These are phyloP conservation scores for Philopedon plagiatum DNA, from an alignment of 2,888 invertebrate species.

Conservation along the genomic window DNA sequence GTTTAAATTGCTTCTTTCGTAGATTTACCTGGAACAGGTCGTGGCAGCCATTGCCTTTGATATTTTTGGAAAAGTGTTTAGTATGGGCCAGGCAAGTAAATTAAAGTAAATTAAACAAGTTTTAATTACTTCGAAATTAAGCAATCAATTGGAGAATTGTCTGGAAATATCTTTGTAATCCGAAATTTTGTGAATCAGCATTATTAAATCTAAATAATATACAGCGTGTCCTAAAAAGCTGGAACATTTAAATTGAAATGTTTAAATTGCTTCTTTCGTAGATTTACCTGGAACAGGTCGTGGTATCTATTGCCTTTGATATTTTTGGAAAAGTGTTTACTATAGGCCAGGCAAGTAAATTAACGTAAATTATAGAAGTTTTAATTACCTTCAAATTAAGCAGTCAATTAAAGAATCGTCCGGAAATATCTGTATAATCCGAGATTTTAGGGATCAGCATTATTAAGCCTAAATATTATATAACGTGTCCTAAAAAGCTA, in stretches of 20 bases:
- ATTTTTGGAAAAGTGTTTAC: slow-evolving; percentile 27
- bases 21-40: slow-evolving; percentile 21
- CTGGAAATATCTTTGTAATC: too few species aligned
- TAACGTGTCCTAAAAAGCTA: too few species aligned
- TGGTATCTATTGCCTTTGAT: slow-evolving; percentile 20
- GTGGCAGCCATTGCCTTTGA: slow-evolving; percentile 18
- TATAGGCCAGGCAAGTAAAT: slow-evolving; percentile 8
- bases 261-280: slow-evolving; percentile 34
- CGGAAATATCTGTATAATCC: too few species aligned
- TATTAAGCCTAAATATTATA: too few species aligned
- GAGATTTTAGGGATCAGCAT: too few species aligned
- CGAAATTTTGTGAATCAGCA: too few species aligned
- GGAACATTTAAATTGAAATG: slow-evolving; percentile 39
- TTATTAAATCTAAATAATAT: too few species aligned
- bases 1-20: slow-evolving; percentile 34
- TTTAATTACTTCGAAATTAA: slow-evolving; percentile 9
- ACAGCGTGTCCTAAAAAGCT: too few species aligned
- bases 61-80: slow-evolving; percentile 29
- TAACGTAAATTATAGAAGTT: slow-evolving; percentile 25
- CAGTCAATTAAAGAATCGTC: not conserved
- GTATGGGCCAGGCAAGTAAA: slow-evolving; percentile 3
- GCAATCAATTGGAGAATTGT: not conserved
- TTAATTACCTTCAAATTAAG: slow-evolving; percentile 4
- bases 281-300: slow-evolving; percentile 22
- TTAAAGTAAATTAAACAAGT: slow-evolving; percentile 28